Evolutionary conservation across 1,140 invertebrate species (phyloP).

Genomic region (Brachionus calyciflorus): DNA sequence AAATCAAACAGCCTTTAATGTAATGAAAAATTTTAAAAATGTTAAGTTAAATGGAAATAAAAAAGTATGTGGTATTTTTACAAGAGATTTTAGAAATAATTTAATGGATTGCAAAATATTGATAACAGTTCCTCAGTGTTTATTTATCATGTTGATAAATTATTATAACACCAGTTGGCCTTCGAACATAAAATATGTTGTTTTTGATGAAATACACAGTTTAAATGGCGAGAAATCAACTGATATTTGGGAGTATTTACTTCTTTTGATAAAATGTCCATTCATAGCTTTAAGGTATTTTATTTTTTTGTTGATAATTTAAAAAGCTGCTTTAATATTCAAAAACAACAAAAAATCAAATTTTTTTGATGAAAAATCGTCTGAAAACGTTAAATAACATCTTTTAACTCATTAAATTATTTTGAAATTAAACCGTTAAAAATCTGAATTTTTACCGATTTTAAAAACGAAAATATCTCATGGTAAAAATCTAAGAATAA

Average conservation of each 20-base stretch:
- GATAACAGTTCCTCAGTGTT: constrained; percentile 16
- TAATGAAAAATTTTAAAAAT: neutral
- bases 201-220: constrained; percentile 36
- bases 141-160: neutral
- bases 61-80: constrained; percentile 19
- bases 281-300: constrained; percentile 19
- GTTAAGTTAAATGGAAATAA: neutral
- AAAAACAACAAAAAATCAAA: neutral
- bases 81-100: constrained; percentile 30
- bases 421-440: too few species aligned
- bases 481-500: too few species aligned
- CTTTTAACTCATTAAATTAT: too few species aligned
- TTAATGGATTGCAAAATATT: constrained; percentile 17
- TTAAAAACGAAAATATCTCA: too few species aligned
- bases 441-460: too few species aligned
- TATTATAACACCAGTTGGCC: neutral
- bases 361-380: too few species aligned
- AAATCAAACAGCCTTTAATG: neutral
- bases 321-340: neutral
- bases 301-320: neutral
- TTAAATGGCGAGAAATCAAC: neutral
- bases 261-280: constrained; percentile 28
- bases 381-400: too few species aligned
- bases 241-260: constrained; percentile 14
- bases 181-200: neutral